These are phyloP conservation scores for Athalia rosae DNA, from an alignment of 2,888 invertebrate genomes.

Conservation along the genomic window DNA sequence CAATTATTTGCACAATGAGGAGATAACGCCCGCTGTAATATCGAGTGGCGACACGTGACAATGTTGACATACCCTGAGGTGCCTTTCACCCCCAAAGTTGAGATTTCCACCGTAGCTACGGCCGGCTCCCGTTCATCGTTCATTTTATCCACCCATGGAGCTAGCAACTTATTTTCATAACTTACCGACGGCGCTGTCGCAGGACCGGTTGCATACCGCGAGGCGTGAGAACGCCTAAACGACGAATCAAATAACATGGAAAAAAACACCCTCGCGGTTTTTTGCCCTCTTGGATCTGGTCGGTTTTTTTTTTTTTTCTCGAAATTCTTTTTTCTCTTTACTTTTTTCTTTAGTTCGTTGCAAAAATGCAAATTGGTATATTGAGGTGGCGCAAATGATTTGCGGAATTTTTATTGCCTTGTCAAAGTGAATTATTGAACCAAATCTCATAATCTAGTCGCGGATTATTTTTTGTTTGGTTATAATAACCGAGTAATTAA, in stretches of 20 bases:
- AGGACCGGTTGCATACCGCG: background rate
- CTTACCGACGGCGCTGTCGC: conserved; percentile 58
- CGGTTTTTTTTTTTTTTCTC: too few relatives aligned
- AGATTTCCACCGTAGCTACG: conserved; percentile 42
- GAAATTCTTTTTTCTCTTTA: background rate
- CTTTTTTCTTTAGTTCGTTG: background rate
- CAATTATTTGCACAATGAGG: conserved; percentile 71
- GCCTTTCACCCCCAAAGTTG: too few relatives aligned
- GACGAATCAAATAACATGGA: background rate
- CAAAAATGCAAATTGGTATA: background rate
- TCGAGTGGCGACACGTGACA: conserved; percentile 69
- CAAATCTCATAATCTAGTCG: too few relatives aligned
- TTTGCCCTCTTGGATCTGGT: background rate
- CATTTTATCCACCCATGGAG: conserved; percentile 60
- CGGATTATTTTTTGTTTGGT: too few relatives aligned
- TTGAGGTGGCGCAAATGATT: background rate
- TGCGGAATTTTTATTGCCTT: background rate
- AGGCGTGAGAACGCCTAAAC: conserved; percentile 31
- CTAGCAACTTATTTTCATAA: conserved; percentile 61
- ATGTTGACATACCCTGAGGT: conserved; percentile 62
- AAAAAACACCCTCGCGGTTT: background rate
- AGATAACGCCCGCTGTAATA: conserved; percentile 58
- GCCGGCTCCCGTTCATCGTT: conserved; percentile 23
- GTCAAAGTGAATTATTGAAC: background rate
- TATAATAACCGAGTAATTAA: too few relatives aligned